Conservation (phyloP, 2,888 invertebrate genomes). For the Cephus pulcher region DNA sequence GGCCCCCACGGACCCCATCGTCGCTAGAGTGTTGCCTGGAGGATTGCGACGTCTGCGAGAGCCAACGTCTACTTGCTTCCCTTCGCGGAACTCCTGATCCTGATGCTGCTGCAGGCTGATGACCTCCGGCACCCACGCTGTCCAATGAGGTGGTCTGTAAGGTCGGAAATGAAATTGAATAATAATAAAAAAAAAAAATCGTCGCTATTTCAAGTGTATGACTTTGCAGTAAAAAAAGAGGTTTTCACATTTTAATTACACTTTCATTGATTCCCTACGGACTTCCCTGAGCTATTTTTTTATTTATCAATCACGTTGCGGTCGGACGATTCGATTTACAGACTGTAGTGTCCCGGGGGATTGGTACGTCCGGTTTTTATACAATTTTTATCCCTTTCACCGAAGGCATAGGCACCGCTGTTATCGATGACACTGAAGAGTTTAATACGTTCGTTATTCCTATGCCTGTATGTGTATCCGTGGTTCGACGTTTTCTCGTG, state of each 20-base stretch:
- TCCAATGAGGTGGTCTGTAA: slow-evolving; percentile 59
- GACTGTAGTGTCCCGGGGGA: background rate
- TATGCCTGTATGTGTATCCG: background rate
- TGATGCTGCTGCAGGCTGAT: slow-evolving; percentile 64
- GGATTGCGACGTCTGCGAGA: slow-evolving; percentile 55
- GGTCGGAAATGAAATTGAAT: background rate
- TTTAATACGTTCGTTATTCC: background rate
- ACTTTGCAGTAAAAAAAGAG: background rate
- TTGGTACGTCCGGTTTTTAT: background rate
- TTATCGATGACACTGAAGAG: background rate
- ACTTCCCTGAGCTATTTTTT: background rate
- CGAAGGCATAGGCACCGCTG: background rate
- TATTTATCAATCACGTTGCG: background rate
- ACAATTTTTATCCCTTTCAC: background rate
- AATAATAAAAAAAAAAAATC: too few species aligned
- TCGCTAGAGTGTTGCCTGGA: slow-evolving; percentile 55
- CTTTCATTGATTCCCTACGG: background rate
- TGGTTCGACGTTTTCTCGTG: background rate
- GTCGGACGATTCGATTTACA: background rate
- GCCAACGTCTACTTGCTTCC: slow-evolving; percentile 57
- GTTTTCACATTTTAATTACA: background rate
- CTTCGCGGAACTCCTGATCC: slow-evolving; percentile 46
- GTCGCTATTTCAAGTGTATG: too few species aligned
- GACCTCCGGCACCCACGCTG: slow-evolving; percentile 44
- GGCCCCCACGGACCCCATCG: slow-evolving; percentile 50